phyloP scores from a whole-genome alignment of 2,888 invertebrate species.

The Eristalis pertinax region DNA sequence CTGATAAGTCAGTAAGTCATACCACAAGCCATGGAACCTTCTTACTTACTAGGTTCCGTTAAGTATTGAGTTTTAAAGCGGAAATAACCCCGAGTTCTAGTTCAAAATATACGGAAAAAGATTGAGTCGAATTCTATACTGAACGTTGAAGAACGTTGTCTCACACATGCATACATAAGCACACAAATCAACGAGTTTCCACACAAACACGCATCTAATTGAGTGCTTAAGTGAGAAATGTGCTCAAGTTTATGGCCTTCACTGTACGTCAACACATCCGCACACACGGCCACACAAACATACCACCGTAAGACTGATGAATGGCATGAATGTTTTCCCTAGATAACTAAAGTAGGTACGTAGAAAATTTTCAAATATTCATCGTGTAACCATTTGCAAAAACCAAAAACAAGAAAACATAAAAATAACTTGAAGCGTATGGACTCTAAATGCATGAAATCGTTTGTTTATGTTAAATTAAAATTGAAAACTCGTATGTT shows the following conservation, averaged over 20 bases:
- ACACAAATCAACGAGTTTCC: neutral
- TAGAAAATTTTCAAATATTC: neutral
- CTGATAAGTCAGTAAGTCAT: no score
- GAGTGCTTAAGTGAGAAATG: neutral
- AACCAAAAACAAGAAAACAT: neutral
- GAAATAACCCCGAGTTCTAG: no score
- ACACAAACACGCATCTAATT: neutral
- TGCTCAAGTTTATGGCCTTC: neutral
- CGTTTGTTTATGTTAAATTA: neutral
- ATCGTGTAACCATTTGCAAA: neutral
- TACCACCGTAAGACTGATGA: neutral
- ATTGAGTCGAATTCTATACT: no score
- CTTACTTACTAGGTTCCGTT: no score
- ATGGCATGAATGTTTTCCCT: neutral
- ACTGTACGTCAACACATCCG: neutral
- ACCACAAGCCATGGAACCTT: no score
- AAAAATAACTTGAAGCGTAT: neutral
- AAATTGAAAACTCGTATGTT: neutral
- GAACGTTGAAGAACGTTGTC: no score
- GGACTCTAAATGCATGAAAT: constrained; percentile 1
- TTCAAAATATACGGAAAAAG: no score
- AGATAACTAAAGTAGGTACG: neutral
- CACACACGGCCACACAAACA: neutral
- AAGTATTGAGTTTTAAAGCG: no score
- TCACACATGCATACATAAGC: neutral